Conservation (phyloP, 2,113 vertebrate genomes). For the Panurus biarmicus region DNA sequence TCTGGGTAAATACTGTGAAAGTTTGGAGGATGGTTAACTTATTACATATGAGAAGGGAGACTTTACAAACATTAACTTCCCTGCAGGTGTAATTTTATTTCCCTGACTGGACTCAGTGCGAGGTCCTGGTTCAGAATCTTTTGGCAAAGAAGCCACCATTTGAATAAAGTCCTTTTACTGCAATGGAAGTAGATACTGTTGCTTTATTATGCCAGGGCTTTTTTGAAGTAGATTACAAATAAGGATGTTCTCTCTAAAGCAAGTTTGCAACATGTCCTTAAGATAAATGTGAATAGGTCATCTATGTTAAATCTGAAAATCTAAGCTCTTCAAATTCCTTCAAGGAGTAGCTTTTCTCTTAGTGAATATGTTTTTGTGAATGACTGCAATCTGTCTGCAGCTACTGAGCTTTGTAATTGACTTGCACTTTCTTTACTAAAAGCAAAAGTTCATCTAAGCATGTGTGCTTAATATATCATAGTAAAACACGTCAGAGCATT, state of each 20-base stretch:
- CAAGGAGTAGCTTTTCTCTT: not conserved
- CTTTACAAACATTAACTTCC: not conserved
- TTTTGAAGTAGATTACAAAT: not conserved
- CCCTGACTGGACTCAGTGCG: not conserved
- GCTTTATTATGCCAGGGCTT: not conserved
- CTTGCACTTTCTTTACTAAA: not conserved
- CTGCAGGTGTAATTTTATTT: not conserved
- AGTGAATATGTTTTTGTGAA: not conserved
- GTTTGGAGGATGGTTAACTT: not conserved
- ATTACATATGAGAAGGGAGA: not conserved
- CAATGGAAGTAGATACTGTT: not conserved
- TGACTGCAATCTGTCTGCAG: not conserved
- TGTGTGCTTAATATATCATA: not conserved
- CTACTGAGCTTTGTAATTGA: not conserved
- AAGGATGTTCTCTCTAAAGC: not conserved
- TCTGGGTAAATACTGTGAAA: not conserved
- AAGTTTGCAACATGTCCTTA: not conserved
- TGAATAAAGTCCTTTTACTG: not conserved
- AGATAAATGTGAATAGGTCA: not conserved
- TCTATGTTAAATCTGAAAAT: not conserved
- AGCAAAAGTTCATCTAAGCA: not conserved
- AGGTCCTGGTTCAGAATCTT: not conserved
- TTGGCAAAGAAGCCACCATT: not conserved
- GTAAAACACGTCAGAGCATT: not conserved
- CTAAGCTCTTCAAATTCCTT: not conserved